Evolutionary conservation across 1,140 invertebrate genomes (phyloP).

Genomic region (Drosophila varians): DNA sequence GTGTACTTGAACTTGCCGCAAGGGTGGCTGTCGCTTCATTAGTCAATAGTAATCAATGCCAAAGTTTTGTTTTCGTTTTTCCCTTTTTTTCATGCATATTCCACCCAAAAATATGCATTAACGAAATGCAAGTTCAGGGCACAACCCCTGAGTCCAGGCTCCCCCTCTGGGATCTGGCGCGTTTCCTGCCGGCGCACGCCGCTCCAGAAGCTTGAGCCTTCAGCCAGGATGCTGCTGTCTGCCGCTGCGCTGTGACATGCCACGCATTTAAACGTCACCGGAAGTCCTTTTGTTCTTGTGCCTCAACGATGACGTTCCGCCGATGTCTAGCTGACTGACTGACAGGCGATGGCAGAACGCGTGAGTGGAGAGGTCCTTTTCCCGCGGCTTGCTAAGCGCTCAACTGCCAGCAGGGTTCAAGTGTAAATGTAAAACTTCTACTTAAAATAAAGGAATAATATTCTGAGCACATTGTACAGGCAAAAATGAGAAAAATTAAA

Average conservation of each 20-base stretch:
- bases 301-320: conserved; percentile 52
- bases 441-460: conserved; percentile 23
- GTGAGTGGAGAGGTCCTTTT: conserved; percentile 6
- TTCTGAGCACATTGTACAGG: not conserved
- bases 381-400: conserved; percentile 1
- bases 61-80: conserved; percentile 22
- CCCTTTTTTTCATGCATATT: conserved; percentile 4
- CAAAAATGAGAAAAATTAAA: not conserved
- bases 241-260: conserved; percentile 72
- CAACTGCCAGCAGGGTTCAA: conserved; percentile 42
- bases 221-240: conserved; percentile 76
- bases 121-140: conserved; percentile 20
- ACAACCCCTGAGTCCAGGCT: conserved; percentile 14
- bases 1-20: conserved; percentile 34
- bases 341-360: conserved; percentile 28
- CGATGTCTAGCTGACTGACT: conserved; percentile 40
- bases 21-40: conserved; percentile 36
- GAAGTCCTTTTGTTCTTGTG: conserved; percentile 79
- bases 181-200: conserved; percentile 46
- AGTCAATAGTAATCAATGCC: conserved; percentile 46
- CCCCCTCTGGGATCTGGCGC: conserved; percentile 39
- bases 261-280: conserved; percentile 80
- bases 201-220: conserved; percentile 10
- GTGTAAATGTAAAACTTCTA: conserved; percentile 52
- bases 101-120: conserved; percentile 45